These are phyloP conservation scores for Drosophila orena DNA, from an alignment of 1,140 invertebrate genomes.

Conservation along the genomic window DNA sequence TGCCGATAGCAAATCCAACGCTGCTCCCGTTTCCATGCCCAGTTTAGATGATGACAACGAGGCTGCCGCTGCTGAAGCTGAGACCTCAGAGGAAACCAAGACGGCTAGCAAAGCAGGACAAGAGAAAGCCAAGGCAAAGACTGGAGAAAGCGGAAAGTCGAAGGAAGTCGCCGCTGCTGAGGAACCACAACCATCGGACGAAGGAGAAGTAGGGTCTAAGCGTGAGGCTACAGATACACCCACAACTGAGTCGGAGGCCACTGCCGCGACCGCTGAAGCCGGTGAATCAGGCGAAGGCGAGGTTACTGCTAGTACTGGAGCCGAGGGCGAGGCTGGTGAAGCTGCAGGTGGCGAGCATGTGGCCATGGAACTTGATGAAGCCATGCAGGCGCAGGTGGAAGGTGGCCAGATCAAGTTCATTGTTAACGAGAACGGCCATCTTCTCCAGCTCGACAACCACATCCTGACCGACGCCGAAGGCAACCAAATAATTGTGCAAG, in stretches of 20 bases:
- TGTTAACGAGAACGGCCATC: slow-evolving; percentile 82
- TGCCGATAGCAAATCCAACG: slow-evolving; percentile 56
- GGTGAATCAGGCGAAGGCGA: slow-evolving; percentile 56
- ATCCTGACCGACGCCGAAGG: slow-evolving; percentile 84
- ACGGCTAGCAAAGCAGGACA: slow-evolving; percentile 27
- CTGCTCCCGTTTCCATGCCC: slow-evolving; percentile 82
- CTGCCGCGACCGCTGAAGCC: slow-evolving; percentile 42
- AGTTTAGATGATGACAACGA: slow-evolving; percentile 83
- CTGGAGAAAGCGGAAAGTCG: slow-evolving; percentile 48
- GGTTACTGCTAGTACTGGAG: slow-evolving; percentile 21
- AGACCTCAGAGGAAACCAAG: slow-evolving; percentile 48
- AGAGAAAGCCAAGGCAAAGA: slow-evolving; percentile 38
- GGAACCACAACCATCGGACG: slow-evolving; percentile 27
- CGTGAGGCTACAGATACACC: slow-evolving; percentile 40
- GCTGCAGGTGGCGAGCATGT: slow-evolving; percentile 67
- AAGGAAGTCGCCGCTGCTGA: slow-evolving; percentile 37
- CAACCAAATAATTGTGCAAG: slow-evolving; percentile 84
- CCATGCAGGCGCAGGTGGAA: slow-evolving; percentile 83
- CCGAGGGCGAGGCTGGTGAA: slow-evolving; percentile 43
- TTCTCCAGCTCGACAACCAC: slow-evolving; percentile 83
- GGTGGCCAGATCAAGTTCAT: slow-evolving; percentile 84
- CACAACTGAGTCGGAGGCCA: slow-evolving; percentile 48
- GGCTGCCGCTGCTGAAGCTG: slow-evolving; percentile 49
- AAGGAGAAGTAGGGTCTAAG: slow-evolving; percentile 18
- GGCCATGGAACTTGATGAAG: slow-evolving; percentile 83